Evolutionary conservation across 2,888 invertebrate genomes (phyloP).

Genomic region (Mongoloraphidia duomilia): DNA sequence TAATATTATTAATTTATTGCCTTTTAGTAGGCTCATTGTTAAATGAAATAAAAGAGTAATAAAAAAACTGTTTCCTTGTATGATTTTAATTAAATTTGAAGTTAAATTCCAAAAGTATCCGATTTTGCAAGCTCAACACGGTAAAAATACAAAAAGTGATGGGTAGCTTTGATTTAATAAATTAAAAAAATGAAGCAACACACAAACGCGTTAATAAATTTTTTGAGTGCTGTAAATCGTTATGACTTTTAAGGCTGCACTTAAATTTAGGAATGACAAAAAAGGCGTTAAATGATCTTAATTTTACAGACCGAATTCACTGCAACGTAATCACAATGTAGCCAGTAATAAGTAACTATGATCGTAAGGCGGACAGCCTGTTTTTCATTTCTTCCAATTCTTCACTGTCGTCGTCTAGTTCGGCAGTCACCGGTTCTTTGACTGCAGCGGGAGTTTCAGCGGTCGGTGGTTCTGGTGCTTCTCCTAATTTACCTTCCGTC

Average conservation of each 20-base stretch:
- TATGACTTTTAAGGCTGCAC: too few species aligned
- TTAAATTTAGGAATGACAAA: too few species aligned
- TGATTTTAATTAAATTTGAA: too few species aligned
- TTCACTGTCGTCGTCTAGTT: conserved; percentile 51
- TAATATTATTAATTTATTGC: too few species aligned
- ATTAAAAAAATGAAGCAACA: too few species aligned
- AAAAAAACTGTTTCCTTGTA: too few species aligned
- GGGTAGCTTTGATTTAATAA: too few species aligned
- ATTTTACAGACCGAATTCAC: not conserved
- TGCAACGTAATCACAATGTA: not conserved
- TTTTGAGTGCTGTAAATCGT: not conserved
- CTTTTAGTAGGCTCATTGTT: too few species aligned
- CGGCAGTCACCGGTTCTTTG: conserved; percentile 31
- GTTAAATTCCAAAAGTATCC: too few species aligned
- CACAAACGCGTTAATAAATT: not conserved
- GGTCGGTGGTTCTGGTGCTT: conserved; percentile 70
- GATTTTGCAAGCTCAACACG: too few species aligned
- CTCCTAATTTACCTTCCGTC: conserved; percentile 81
- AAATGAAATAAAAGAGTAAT: too few species aligned
- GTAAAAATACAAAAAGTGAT: too few species aligned
- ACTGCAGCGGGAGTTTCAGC: conserved; percentile 42
- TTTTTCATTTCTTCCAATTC: conserved; percentile 89
- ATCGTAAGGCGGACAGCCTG: conserved; percentile 72
- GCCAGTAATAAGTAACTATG: conserved; percentile 35
- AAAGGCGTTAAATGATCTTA: not conserved